Base-by-base conservation (phyloP, 2,113 vertebrate genomes). In the Capra hircus region DNA sequence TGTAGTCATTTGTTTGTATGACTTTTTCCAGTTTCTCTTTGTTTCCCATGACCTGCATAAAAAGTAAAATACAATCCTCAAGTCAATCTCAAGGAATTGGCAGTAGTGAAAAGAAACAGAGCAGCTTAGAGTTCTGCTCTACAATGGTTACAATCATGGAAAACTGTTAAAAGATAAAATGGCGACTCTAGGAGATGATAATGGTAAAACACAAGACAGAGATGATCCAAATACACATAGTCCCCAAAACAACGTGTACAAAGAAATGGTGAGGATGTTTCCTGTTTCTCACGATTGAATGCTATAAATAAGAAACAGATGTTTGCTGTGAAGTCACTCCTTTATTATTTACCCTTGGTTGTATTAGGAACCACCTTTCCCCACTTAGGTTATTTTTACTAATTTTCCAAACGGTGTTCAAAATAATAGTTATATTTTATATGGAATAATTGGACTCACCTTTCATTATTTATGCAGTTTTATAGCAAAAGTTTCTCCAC, bases 81-180 rank as follows among this genome's bases (percentile, higher is more conserved):
- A 81, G 43, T 45, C 52, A 77, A 10, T 96, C 59, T 95, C 85
- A 67, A 97, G 84, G n/a, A 89, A 91, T 43, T 67, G 45, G 30
- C 40, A 90, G 33, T 64, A 60, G 80, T 81, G 64, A 96, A 96
- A 90, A 94, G 36, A 86, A 96, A 90, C 13, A 77, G 83, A 89
- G 45, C 1, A 55, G n/a, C 48, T 95, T 93, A 67, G 74, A 96
- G 60, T 60, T 77, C 43, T 88, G 33, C 53, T 94, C n/a, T 45
- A n/a, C 28, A 57, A 57, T 92, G 52, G 87, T 90, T 40, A 71
- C 57, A 87, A 84, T 80, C 7, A 52, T 71, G 83, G 60, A 48
- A 91, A 91, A 62, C 27, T 90, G 1, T 43, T 74, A 88, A 91
- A 43, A 80, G 60, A 81, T 53, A 67, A 94, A 88, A 86, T 87